These are phyloP conservation scores for Cantharis rufa DNA, from an alignment of 2,888 invertebrate genomes.

Conservation along the genomic window DNA sequence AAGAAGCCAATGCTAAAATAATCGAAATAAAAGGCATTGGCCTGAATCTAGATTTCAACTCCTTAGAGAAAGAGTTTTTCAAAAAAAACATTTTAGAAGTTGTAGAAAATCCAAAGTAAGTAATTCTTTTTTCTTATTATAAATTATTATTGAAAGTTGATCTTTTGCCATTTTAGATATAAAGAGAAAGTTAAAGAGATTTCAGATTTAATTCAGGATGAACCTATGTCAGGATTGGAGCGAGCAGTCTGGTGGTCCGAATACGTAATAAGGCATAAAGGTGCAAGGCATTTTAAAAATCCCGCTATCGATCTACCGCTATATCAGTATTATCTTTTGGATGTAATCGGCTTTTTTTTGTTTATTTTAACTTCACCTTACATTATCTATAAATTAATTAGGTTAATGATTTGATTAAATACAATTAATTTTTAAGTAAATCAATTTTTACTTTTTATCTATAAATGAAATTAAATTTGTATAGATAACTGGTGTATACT, in stretches of 20 bases:
- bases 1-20: not conserved
- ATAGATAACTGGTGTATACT: no score
- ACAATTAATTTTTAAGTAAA: not conserved
- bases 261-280: slow-evolving; percentile 41
- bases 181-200: not conserved
- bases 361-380: not conserved
- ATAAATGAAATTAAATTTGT: no score
- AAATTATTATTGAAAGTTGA: slow-evolving; percentile 8
- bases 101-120: not conserved
- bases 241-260: slow-evolving; percentile 44
- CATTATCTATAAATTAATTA: not conserved
- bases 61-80: not conserved
- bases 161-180: not conserved
- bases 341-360: slow-evolving; percentile 32
- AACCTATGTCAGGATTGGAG: slow-evolving; percentile 40
- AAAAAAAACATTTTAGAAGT: not conserved
- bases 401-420: not conserved
- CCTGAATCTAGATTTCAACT: not conserved
- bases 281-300: slow-evolving; percentile 36
- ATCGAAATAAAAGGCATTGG: not conserved
- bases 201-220: slow-evolving; percentile 34
- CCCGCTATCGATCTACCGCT: slow-evolving; percentile 28
- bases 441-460: no score
- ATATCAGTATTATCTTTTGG: slow-evolving; percentile 38
- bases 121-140: not conserved